A percentile compares a stretch with the other conserved stretches of the same genome.
These are phyloP conservation scores for Pomatostomus ruficeps DNA, from an alignment of 2,113 vertebrate genomes.

Conservation along the genomic window DNA sequence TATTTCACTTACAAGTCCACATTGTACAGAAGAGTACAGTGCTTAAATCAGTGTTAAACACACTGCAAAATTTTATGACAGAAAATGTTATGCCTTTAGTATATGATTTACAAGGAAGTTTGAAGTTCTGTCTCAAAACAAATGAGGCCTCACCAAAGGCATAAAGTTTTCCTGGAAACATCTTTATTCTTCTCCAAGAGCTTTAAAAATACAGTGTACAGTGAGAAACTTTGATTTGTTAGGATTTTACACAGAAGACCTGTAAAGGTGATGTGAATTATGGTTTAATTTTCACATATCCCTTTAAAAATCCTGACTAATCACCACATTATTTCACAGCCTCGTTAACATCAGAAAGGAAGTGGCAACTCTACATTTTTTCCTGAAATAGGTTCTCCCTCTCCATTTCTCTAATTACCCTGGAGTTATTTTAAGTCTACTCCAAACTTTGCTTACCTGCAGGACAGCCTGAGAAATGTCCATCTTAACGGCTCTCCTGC, in stretches of 20 bases:
- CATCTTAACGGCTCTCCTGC: neutral
- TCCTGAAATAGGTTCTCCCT: neutral
- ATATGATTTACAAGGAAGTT: neutral
- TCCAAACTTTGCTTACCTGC: neutral
- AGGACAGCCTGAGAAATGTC: neutral
- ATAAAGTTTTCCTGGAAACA: neutral
- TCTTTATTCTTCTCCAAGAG: neutral
- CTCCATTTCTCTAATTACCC: neutral
- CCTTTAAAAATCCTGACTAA: neutral
- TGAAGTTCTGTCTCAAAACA: neutral
- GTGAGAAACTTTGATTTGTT: neutral
- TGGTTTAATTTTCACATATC: neutral
- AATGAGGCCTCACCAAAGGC: neutral
- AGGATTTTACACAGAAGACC: neutral
- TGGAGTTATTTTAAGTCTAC: neutral
- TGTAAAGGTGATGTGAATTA: neutral
- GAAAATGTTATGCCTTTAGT: neutral
- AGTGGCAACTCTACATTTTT: neutral
- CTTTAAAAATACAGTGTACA: neutral
- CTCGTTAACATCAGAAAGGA: neutral
- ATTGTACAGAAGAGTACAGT: neutral
- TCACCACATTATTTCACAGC: neutral
- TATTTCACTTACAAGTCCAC: neutral
- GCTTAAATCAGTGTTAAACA: neutral
- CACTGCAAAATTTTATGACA: neutral